A percentile compares a stretch with the other conserved stretches of the same genome.
phyloP scores from a whole-genome alignment of 2,888 invertebrate species.

The Choristoneura rosaceana region DNA sequence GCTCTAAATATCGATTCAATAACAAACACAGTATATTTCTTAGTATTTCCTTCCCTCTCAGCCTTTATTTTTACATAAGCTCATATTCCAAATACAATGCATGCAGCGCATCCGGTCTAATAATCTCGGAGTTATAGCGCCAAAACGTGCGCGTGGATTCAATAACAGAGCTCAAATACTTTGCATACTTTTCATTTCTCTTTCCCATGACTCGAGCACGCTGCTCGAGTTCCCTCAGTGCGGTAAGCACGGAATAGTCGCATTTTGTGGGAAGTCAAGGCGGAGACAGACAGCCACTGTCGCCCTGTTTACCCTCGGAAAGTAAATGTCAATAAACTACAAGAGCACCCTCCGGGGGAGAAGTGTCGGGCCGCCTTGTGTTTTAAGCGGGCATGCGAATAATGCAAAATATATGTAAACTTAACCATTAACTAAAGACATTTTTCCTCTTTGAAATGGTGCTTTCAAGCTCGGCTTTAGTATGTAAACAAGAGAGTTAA shows the following conservation, averaged over 20 bases:
- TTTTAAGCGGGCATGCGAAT: conserved; percentile 58
- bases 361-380: conserved; percentile 67
- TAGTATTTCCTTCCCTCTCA: neutral
- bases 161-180: conserved; percentile 36
- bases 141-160: conserved; percentile 30
- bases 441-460: conserved; percentile 35
- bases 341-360: conserved; percentile 70
- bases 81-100: conserved; percentile 23
- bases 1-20: neutral
- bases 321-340: conserved; percentile 84
- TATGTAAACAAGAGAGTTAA: conserved; percentile 34
- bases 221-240: conserved; percentile 18
- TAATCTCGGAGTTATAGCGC: conserved; percentile 26
- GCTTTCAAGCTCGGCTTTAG: conserved; percentile 24
- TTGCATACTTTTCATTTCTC: conserved; percentile 26
- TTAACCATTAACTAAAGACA: conserved; percentile 44
- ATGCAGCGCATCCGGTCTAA: conserved; percentile 9
- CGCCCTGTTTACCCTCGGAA: conserved; percentile 76
- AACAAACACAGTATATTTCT: neutral
- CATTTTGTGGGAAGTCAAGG: conserved; percentile 57
- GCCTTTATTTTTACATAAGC: neutral
- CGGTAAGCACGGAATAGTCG: conserved; percentile 42
- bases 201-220: conserved; percentile 25
- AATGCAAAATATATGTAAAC: conserved; percentile 58
- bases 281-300: conserved; percentile 67